Evolutionary conservation across 2,888 invertebrate genomes (phyloP), one percentile per base, ranked within the genome.

Genomic region (Agonopterix arenella): DNA sequence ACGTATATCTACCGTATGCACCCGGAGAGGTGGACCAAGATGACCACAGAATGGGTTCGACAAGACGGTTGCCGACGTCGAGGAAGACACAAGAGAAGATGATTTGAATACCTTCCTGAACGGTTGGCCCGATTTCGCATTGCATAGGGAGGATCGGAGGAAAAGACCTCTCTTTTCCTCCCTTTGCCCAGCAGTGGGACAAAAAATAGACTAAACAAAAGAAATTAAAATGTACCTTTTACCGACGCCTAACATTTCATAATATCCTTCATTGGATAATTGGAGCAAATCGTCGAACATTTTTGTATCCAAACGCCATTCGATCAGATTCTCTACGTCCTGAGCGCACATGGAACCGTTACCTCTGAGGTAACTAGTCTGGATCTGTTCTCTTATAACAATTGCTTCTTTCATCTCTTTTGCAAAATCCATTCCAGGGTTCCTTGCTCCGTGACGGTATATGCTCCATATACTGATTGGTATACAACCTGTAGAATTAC

Each of bases 181-280:
- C n/a, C n/a, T n/a, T n/a, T n/a, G n/a, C n/a, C n/a, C n/a, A n/a
- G n/a, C n/a, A n/a, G n/a, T n/a, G n/a, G n/a, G n/a, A n/a, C n/a
- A n/a, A n/a, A n/a, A n/a, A n/a, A n/a, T n/a, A n/a, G n/a, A n/a
- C n/a, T n/a, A n/a, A n/a, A n/a, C n/a, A n/a, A n/a, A n/a, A n/a
- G n/a, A n/a, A n/a, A n/a, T n/a, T n/a, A n/a, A n/a, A n/a, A n/a
- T n/a, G 13, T 13, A 13, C 13, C 13, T 13, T 13, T 63, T 70
- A 7, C 76, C 95, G n/a, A 95, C 83, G 47, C 91, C 90, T 57
- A 86, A 84, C 59, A 93, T 73, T 73, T 96, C 95, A 59, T 91
- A 89, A 68, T 84, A 82, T 16, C 92, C 92, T 60, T 84, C 84
- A 36, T 75, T 66, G 1, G 76, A 71, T 46, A 86, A 71, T 53